Evolutionary conservation across 2,797 vertebrate genomes (phyloP).

Genomic region (Botia kubotai): DNA sequence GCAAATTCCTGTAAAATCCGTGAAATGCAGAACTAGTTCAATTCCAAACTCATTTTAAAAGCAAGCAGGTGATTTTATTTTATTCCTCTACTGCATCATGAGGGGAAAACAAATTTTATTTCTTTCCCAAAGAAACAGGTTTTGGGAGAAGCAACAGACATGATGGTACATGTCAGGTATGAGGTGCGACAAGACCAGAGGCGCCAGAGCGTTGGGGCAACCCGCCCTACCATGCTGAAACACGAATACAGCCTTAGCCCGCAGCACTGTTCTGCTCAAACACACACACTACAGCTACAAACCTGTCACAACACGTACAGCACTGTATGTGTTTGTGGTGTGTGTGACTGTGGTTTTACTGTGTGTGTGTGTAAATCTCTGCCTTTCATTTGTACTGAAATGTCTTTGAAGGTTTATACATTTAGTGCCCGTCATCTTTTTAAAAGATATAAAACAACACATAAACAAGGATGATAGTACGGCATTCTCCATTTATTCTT

Average conservation of each 20-base stretch:
- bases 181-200: conserved; percentile 98
- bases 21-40: neutral
- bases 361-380: conserved; percentile 35
- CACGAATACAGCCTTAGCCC: conserved; percentile 84
- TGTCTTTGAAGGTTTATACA: neutral
- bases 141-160: conserved; percentile 82
- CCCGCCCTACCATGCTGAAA: conserved; percentile 88
- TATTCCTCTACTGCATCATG: neutral
- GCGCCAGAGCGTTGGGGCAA: conserved; percentile 91
- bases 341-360: conserved; percentile 39
- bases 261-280: conserved; percentile 73
- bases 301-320: conserved; percentile 85
- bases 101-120: conserved; percentile 60
- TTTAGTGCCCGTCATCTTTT: neutral
- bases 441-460: neutral
- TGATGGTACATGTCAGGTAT: conserved; percentile 97
- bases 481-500: neutral
- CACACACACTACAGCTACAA: conserved; percentile 84
- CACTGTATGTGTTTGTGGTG: conserved; percentile 61
- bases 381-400: neutral
- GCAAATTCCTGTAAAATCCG: neutral
- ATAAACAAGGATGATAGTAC: neutral
- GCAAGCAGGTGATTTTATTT: neutral
- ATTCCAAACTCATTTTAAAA: too few species aligned
- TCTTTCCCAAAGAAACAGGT: conserved; percentile 83